phyloP scores from a whole-genome alignment of 1,140 invertebrate genomes.

The Hetaerina americana region DNA sequence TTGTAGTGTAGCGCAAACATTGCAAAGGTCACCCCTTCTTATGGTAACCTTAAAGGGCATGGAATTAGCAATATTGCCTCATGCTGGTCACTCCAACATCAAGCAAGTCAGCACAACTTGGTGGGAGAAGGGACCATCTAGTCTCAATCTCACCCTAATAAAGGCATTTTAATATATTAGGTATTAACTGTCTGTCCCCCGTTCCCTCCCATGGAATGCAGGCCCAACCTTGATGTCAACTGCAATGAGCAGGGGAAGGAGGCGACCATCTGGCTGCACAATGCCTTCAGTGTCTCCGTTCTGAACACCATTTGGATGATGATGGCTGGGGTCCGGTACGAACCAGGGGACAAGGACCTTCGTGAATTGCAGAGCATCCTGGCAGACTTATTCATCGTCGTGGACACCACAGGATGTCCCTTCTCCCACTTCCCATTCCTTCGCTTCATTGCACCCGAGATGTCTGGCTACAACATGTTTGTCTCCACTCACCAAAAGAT shows the following conservation, averaged over 20 bases:
- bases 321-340: conserved; percentile 50
- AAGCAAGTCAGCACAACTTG: too few species aligned
- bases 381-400: conserved; percentile 49
- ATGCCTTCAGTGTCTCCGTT: conserved; percentile 42
- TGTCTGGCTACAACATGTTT: conserved; percentile 41
- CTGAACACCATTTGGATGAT: conserved; percentile 60
- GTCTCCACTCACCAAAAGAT: conserved; percentile 27
- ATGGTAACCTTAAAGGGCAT: too few species aligned
- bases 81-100: too few species aligned
- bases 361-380: conserved; percentile 51
- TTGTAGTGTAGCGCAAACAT: too few species aligned
- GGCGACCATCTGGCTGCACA: conserved; percentile 11
- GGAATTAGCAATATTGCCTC: too few species aligned
- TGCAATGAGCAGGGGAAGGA: not conserved
- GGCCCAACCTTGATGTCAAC: not conserved
- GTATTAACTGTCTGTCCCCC: too few species aligned
- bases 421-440: conserved; percentile 50
- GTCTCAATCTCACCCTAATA: too few species aligned
- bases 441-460: conserved; percentile 41
- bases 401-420: conserved; percentile 50
- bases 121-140: too few species aligned
- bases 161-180: too few species aligned
- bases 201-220: too few species aligned
- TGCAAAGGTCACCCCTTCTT: too few species aligned
- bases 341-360: conserved; percentile 49